Evolutionary conservation across 2,113 vertebrate genomes (phyloP).

Genomic region (Loxodonta africana): DNA sequence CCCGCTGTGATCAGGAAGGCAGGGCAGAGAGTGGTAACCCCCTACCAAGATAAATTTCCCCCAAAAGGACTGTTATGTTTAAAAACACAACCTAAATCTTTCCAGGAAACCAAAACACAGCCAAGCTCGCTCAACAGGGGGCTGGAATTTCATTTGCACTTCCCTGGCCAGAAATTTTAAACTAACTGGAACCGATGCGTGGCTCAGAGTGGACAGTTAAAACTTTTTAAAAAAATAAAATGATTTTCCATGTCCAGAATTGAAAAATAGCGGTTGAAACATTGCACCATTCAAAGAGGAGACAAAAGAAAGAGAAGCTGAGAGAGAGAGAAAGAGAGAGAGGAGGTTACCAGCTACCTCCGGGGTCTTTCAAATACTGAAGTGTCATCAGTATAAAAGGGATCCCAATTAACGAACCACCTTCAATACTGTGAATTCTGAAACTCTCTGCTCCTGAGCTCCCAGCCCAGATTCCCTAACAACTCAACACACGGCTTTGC

Average conservation of each 20-base stretch:
- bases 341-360: not conserved
- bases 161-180: constrained; percentile 7
- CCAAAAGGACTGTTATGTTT: constrained; percentile 30
- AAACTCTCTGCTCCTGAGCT: not conserved
- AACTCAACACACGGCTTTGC: not conserved
- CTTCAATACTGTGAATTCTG: not conserved
- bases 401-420: not conserved
- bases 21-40: not conserved
- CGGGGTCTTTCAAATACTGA: not conserved
- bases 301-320: not conserved
- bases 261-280: not conserved
- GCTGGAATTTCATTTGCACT: constrained; percentile 55
- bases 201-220: not conserved
- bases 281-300: not conserved
- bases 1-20: not conserved
- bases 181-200: constrained; percentile 35
- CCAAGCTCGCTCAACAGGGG: constrained; percentile 65
- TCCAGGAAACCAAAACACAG: constrained; percentile 84
- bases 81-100: constrained; percentile 72
- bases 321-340: not conserved
- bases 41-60: not conserved
- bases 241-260: constrained; percentile 25
- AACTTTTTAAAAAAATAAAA: not conserved
- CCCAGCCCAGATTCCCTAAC: not conserved
- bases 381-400: not conserved